Evolutionary conservation across 2,888 invertebrate species (phyloP).

Genomic region (Noctua comes): DNA sequence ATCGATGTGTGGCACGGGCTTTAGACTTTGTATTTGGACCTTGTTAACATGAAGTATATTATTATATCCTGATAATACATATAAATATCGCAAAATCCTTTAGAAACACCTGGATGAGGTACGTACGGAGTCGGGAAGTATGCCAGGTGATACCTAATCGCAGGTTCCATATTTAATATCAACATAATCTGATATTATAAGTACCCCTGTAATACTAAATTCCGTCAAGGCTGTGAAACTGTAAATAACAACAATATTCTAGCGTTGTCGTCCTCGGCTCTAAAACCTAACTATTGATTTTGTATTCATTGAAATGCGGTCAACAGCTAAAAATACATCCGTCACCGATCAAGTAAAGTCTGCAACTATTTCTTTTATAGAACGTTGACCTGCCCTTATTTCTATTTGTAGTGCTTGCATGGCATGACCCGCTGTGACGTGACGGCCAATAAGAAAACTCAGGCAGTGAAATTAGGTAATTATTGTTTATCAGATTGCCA

Average conservation of each 20-base stretch:
- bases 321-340: conserved; percentile 43
- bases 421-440: conserved; percentile 2
- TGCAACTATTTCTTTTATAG: conserved; percentile 37
- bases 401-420: conserved; percentile 16
- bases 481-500: background rate
- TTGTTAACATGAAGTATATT: too few species aligned
- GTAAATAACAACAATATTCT: conserved; percentile 21
- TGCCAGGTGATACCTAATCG: background rate
- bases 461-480: background rate
- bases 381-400: conserved; percentile 50
- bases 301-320: conserved; percentile 37
- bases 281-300: conserved; percentile 42
- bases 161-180: background rate
- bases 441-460: background rate
- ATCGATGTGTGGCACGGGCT: too few species aligned
- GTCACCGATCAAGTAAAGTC: conserved; percentile 30
- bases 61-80: too few species aligned
- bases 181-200: background rate
- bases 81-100: too few species aligned
- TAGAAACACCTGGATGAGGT: background rate
- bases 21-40: too few species aligned
- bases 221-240: conserved; percentile 6
- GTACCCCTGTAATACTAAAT: background rate
- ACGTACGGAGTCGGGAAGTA: background rate
- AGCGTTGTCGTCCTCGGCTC: conserved; percentile 8